Evolutionary conservation across 2,888 invertebrate genomes (phyloP).

Genomic region (Corythucha ciliata): DNA sequence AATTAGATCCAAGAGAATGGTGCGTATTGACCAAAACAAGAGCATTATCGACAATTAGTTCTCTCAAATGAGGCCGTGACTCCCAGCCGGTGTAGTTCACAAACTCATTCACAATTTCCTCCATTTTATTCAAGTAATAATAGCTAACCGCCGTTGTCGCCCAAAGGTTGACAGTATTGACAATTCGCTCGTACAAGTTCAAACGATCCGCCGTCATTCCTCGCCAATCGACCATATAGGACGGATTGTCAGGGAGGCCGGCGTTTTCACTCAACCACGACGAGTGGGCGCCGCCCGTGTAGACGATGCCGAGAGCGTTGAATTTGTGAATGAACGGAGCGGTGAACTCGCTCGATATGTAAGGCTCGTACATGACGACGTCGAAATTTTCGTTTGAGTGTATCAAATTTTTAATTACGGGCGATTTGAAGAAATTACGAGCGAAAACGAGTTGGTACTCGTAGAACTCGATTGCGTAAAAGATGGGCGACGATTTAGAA

Average conservation of each 20-base stretch:
- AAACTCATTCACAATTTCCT: slow-evolving; percentile 17
- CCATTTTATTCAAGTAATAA: slow-evolving; percentile 7
- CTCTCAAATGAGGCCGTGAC: slow-evolving; percentile 20
- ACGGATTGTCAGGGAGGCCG: slow-evolving; percentile 23
- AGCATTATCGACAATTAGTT: slow-evolving; percentile 27
- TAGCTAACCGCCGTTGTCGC: slow-evolving; percentile 1
- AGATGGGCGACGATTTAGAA: too few relatives aligned
- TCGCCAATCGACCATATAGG: slow-evolving; percentile 24
- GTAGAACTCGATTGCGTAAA: too few relatives aligned
- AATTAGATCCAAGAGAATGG: slow-evolving; percentile 47
- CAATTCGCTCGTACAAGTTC: slow-evolving; percentile 20
- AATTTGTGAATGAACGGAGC: slow-evolving; percentile 30
- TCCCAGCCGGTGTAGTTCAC: slow-evolving; percentile 25
- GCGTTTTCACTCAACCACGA: slow-evolving; percentile 24
- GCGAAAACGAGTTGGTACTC: too few relatives aligned
- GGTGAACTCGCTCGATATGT: slow-evolving; percentile 25
- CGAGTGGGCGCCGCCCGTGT: slow-evolving; percentile 8
- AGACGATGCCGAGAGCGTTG: slow-evolving; percentile 22
- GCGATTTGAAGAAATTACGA: too few relatives aligned
- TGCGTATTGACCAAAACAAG: slow-evolving; percentile 29
- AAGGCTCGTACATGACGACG: slow-evolving; percentile 22
- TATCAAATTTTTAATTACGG: slow-evolving; percentile 12
- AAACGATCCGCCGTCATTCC: slow-evolving; percentile 15
- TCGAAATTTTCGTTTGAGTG: slow-evolving; percentile 26
- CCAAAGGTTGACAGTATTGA: slow-evolving; percentile 7